phyloP scores from a whole-genome alignment of 2,797 vertebrate genomes.

The Gymnopithys bicolor region DNA sequence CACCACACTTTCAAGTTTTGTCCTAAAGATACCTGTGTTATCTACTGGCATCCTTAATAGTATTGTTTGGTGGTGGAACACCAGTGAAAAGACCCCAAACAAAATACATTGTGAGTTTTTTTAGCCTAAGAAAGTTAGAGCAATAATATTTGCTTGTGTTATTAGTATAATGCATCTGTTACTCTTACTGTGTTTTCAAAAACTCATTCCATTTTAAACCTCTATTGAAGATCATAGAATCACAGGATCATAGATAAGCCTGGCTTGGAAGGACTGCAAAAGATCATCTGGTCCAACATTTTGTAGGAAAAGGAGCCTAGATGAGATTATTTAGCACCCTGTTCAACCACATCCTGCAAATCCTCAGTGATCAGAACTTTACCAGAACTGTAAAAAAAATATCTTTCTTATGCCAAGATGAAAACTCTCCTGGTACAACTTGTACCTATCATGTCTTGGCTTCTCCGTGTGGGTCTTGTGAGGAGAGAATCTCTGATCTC shows the following conservation, averaged over 20 bases:
- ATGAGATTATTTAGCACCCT: not conserved
- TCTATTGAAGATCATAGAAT: not conserved
- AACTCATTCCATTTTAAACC: not conserved
- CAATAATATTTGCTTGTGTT: not conserved
- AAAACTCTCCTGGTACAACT: not conserved
- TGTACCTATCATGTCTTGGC: not conserved
- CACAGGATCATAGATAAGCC: not conserved
- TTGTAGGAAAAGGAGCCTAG: not conserved
- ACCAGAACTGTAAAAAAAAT: not conserved
- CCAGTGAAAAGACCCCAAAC: not conserved
- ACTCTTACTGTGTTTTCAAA: not conserved
- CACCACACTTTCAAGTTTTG: not conserved
- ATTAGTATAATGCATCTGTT: not conserved
- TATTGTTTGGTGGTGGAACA: not conserved
- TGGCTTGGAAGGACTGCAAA: not conserved
- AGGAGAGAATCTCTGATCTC: not conserved
- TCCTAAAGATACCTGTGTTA: not conserved
- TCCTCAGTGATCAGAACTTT: not conserved
- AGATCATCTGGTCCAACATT: not conserved
- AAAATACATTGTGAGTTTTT: rapidly evolving
- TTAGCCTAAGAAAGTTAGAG: not conserved
- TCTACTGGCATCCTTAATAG: not conserved
- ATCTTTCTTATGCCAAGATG: not conserved
- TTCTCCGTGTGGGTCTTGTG: not conserved
- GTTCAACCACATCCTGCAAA: not conserved